Evolutionary conservation across 2,888 invertebrate species (phyloP), one percentile per base, ranked within the genome.

Genomic region (Hylaea fasciaria): DNA sequence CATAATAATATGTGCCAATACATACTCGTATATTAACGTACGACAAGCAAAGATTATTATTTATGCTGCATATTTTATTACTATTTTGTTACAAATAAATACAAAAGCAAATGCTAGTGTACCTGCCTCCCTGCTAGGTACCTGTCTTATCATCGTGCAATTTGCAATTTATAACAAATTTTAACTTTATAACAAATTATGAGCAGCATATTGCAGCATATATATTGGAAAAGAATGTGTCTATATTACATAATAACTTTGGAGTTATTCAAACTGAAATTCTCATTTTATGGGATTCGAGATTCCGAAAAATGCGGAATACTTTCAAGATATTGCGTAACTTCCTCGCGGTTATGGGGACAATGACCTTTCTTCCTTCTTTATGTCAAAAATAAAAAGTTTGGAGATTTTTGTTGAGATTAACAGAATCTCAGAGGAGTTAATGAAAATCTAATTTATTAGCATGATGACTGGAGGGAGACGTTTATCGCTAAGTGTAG

Each of bases 301-400:
- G 56, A 57, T 47, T 56, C 55, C 43, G 52, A 62, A 62, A 55
- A 62, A 61, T 56, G 56, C 39, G 43, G 46, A 46, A 49, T 47
- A 28, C 52, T 52, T 47, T 7, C 40, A 44, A 57, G 56, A 57
- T 57, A 62, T 57, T 56, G 39, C 61, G 52, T 56, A 52, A 61
- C 51, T 61, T 61, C 39, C 14, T 29, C 61, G 56, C 48, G 48
- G 52, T 62, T 56, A 37, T 22, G 44, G 40, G 55, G 16, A 17
- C 56, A 37, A 28, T 52, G 47, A 56, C 52, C 61, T 61, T 37
- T 61, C 32, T 43, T 29, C 52, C 40, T 11, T 52, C 39, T 47
- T 48, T 56, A 13, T 39, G 14, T 17, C 47, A 51, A 46, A 37
- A 43, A 47, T 39, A 48, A 51, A 51, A 43, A 37, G 39, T 43